phyloP scores from a whole-genome alignment of 2,888 invertebrate genomes.

The Ornithoptera alexandrae region DNA sequence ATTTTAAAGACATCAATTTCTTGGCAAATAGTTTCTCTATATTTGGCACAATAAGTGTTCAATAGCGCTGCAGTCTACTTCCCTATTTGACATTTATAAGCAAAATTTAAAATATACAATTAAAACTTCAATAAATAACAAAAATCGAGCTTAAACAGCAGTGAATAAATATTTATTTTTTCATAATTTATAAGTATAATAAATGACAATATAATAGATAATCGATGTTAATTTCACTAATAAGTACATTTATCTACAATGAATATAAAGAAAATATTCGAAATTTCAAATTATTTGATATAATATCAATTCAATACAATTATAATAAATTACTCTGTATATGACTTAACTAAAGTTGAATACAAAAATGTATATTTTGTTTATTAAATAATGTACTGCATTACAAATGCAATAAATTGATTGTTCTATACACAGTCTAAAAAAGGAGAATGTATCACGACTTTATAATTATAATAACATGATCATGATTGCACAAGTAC shows the following conservation, averaged over 20 bases:
- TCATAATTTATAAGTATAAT: conserved; percentile 7
- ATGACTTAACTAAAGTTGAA: conserved; percentile 54
- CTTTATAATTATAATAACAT: conserved; percentile 43
- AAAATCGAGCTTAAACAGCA: conserved; percentile 11
- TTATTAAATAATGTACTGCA: conserved; percentile 70
- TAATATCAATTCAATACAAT: conserved; percentile 33
- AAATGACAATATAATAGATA: conserved; percentile 6
- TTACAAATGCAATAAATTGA: conserved; percentile 29
- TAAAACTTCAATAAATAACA: conserved; percentile 24
- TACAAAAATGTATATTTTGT: conserved; percentile 62
- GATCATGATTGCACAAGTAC: conserved; percentile 28
- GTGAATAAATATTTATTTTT: conserved; percentile 15
- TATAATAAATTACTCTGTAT: conserved; percentile 50
- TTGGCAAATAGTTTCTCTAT: conserved; percentile 14
- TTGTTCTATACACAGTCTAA: conserved; percentile 51
- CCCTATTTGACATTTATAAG: conserved; percentile 26
- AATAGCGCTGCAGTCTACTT: conserved; percentile 21
- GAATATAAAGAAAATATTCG: conserved; percentile 23
- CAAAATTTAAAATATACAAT: conserved; percentile 19
- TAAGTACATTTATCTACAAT: conserved; percentile 32
- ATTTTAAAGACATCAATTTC: conserved; percentile 29
- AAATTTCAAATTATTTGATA: conserved; percentile 15
- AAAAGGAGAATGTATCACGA: conserved; percentile 54
- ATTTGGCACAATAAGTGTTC: conserved; percentile 26
- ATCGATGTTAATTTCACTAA: conserved; percentile 23